These are phyloP conservation scores for Pedetes capensis DNA, from an alignment of 2,113 vertebrate species.

Conservation along the genomic window DNA sequence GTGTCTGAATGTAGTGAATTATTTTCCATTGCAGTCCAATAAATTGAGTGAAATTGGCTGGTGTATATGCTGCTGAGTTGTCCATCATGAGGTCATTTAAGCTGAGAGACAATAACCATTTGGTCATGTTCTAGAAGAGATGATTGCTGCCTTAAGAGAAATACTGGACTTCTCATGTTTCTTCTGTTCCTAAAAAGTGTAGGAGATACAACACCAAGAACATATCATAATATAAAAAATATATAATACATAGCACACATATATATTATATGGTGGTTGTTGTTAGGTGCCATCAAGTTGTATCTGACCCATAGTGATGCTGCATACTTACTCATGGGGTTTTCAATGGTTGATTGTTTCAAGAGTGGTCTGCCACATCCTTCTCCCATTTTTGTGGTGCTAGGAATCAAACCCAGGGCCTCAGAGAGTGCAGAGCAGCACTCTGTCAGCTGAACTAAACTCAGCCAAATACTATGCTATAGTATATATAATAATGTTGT, in stretches of 20 bases:
- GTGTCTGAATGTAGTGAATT: background rate
- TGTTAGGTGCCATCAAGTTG: too few relatives aligned
- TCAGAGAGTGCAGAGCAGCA: too few relatives aligned
- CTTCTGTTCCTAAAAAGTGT: background rate
- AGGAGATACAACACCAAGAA: background rate
- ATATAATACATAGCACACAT: background rate
- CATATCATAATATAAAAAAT: background rate
- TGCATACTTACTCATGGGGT: too few relatives aligned
- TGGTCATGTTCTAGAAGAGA: background rate
- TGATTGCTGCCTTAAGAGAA: background rate
- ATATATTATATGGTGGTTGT: too few relatives aligned
- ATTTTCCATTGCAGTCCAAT: background rate
- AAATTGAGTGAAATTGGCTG: background rate
- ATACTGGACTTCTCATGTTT: background rate
- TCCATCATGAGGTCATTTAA: background rate
- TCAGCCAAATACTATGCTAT: too few relatives aligned
- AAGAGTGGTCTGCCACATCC: too few relatives aligned
- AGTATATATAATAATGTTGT: too few relatives aligned
- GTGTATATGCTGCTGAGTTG: background rate
- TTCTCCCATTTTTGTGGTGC: too few relatives aligned
- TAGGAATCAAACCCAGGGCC: too few relatives aligned
- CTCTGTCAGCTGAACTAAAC: too few relatives aligned
- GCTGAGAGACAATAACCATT: background rate
- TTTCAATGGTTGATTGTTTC: too few relatives aligned
- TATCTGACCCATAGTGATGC: too few relatives aligned